Evolutionary conservation across 1,140 invertebrate species (phyloP).

Genomic region (Saccostrea echinata): DNA sequence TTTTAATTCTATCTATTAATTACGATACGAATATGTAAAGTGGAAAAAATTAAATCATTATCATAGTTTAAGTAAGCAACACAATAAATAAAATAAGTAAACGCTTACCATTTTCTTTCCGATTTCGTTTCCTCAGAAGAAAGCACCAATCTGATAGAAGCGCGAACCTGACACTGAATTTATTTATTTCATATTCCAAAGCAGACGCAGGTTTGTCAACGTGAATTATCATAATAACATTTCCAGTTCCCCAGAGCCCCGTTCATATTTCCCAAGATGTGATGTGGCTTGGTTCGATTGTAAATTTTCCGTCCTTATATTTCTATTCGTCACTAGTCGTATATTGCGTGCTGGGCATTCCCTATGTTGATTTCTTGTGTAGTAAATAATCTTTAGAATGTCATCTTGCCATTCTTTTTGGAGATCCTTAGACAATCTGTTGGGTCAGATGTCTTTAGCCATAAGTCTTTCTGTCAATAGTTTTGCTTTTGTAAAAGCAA

Average conservation of each 20-base stretch:
- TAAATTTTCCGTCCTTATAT: not conserved
- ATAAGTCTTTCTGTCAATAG: not conserved
- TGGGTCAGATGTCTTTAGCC: not conserved
- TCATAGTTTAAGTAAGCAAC: too few relatives aligned
- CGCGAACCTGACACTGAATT: not conserved
- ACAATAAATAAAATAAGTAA: not conserved
- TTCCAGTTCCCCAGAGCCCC: not conserved
- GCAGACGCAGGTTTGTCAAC: conserved; percentile 13
- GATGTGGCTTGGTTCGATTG: not conserved
- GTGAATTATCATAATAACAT: conserved; percentile 19
- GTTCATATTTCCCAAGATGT: conserved; percentile 20
- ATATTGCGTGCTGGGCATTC: not conserved
- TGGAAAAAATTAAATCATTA: too few relatives aligned
- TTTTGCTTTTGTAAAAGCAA: not conserved
- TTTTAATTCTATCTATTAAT: too few relatives aligned
- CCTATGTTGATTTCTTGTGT: not conserved
- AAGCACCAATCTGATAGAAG: not conserved
- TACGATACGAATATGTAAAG: too few relatives aligned
- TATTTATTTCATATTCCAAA: conserved; percentile 5
- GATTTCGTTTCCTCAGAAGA: conserved; percentile 18
- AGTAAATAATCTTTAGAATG: not conserved
- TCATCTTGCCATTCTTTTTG: not conserved
- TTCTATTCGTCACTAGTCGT: not conserved
- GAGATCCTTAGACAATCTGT: not conserved
- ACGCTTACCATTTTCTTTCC: not conserved